Conservation (phyloP, 1,140 invertebrate species). For the Mesaphorura yosii region DNA sequence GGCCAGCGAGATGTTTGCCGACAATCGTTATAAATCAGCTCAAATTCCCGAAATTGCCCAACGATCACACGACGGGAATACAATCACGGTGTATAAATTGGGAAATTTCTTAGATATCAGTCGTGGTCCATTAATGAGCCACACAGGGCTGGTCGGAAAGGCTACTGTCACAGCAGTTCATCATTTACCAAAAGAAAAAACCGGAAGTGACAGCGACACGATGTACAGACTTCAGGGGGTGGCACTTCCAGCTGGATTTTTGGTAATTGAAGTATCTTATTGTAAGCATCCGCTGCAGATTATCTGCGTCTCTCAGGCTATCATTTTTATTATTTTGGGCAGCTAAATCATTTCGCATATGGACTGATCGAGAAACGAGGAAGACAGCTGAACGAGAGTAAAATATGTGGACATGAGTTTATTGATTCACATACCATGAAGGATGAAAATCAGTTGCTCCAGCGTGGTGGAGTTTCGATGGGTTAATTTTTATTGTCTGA, state of each 20-base stretch:
- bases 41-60: slow-evolving; percentile 73
- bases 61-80: slow-evolving; percentile 38
- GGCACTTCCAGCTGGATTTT: slow-evolving; percentile 61
- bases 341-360: slow-evolving; percentile 71
- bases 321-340: slow-evolving; percentile 30
- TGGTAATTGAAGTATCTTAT: too few relatives aligned
- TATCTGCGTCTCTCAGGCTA: background rate
- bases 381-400: slow-evolving; percentile 52
- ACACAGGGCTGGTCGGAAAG: slow-evolving; percentile 60
- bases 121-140: slow-evolving; percentile 72
- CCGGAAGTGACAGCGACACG: slow-evolving; percentile 42
- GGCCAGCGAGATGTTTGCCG: slow-evolving; percentile 70
- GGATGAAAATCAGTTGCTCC: too few relatives aligned
- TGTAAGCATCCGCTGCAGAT: slow-evolving; percentile 34
- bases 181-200: slow-evolving; percentile 41
- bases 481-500: too few relatives aligned
- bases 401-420: too few relatives aligned
- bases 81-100: slow-evolving; percentile 63
- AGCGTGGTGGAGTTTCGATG: too few relatives aligned
- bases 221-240: slow-evolving; percentile 84
- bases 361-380: slow-evolving; percentile 60
- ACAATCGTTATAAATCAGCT: slow-evolving; percentile 66
- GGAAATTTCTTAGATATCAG: slow-evolving; percentile 83
- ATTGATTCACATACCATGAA: too few relatives aligned
- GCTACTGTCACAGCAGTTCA: slow-evolving; percentile 56